phyloP scores from a whole-genome alignment of 2,797 vertebrate species.

The Sarcophilus harrisii region DNA sequence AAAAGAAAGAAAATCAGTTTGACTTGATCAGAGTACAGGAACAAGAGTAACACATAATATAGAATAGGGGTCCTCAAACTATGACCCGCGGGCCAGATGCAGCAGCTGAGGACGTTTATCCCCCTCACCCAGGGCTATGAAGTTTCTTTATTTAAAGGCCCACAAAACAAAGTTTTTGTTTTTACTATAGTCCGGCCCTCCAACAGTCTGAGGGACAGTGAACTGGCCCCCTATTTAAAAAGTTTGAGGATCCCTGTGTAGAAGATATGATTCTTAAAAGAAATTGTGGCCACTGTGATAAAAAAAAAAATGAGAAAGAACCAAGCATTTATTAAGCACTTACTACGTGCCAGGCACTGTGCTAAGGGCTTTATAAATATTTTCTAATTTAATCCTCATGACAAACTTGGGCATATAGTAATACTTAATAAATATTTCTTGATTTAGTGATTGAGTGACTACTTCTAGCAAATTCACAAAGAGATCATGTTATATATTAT shows the following conservation, averaged over 20 bases:
- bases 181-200: no score
- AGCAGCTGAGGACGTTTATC: no score
- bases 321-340: background rate
- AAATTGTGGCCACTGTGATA: background rate
- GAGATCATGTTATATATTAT: background rate
- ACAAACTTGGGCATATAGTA: background rate
- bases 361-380: background rate
- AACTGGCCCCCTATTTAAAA: no score
- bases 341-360: background rate
- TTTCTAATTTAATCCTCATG: constrained; percentile 10
- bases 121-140: no score
- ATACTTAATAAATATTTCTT: background rate
- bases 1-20: background rate
- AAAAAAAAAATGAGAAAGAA: background rate
- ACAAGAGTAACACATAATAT: background rate
- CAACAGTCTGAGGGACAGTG: no score
- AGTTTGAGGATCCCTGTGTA: no score
- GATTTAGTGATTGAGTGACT: background rate
- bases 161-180: no score
- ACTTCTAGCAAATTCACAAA: background rate
- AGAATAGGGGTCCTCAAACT: no score
- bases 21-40: background rate
- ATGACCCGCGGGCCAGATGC: no score
- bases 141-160: no score
- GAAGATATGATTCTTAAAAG: background rate